Evolutionary conservation across 1,140 invertebrate genomes (phyloP), one percentile per base, ranked within the genome.

Genomic region (Eriocheir sinensis): DNA sequence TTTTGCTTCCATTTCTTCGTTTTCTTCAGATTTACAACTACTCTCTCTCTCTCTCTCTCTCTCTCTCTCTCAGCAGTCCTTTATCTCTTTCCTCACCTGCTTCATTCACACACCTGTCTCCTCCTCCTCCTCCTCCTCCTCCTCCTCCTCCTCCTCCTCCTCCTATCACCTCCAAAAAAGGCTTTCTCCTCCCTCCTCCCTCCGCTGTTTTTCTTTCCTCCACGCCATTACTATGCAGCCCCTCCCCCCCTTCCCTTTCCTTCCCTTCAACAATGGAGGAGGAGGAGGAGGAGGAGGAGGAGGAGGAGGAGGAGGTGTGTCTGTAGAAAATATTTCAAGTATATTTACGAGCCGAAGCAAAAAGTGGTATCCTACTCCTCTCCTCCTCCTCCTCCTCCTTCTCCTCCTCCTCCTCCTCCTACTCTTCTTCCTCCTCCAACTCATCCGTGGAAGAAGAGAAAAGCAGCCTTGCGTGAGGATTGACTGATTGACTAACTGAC

Each of bases 251-350:
- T 72, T n/a, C 60, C n/a, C 27, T 21, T n/a, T n/a, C n/a, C n/a
- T 48, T 48, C 44, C 15, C n/a, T n/a, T n/a, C n/a, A n/a, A n/a
- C n/a, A n/a, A n/a, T n/a, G 60, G 60, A 72, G 21, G 53, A 72
- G 6, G 53, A 72, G 60, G 60, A 72, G 60, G 60, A n/a, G 60
- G 27, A n/a, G 8, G 8, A 72, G 60, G 27, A n/a, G 60, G 60
- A n/a, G 27, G 60, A 72, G 60, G 27, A n/a, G 60, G 8, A n/a
- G 60, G n/a, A 6, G 60, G n/a, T 21, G 17, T n/a, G 60, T 72
- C n/a, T 72, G 60, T 72, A 72, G 60, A n/a, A n/a, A 72, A 72
- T 72, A n/a, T 72, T n/a, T 72, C 60, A 72, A n/a, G 60, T n/a
- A n/a, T 72, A 72, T 72, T 72, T 72, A 72, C 21, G 60, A 72